These are phyloP conservation scores for Varecia variegata DNA, from an alignment of 2,797 vertebrate species.

Conservation along the genomic window DNA sequence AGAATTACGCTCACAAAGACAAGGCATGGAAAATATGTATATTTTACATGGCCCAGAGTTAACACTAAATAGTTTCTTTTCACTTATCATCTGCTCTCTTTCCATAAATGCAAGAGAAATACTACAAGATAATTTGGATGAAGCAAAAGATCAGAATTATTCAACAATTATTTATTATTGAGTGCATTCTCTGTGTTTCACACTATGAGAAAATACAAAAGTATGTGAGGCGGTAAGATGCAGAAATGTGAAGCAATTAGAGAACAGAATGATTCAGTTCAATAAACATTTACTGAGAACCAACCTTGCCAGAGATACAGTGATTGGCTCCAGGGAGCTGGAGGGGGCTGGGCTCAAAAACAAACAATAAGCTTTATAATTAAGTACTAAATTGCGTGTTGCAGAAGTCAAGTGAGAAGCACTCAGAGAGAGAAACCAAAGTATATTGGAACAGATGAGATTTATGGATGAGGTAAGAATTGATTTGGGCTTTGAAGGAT, in stretches of 20 bases:
- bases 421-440: conserved; percentile 19
- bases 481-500: conserved; percentile 46
- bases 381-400: conserved; percentile 62
- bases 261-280: conserved; percentile 53
- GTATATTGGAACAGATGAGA: conserved; percentile 27
- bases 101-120: conserved; percentile 35
- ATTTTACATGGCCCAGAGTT: background rate
- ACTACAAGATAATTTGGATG: background rate
- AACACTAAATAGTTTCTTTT: background rate
- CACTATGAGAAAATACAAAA: conserved; percentile 15
- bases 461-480: background rate
- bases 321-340: conserved; percentile 22
- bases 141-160: conserved; percentile 43
- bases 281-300: conserved; percentile 55
- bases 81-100: background rate
- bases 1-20: conserved; percentile 4
- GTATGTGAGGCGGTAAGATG: conserved; percentile 34
- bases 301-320: conserved; percentile 19
- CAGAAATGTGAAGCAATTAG: conserved; percentile 46
- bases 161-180: conserved; percentile 10
- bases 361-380: conserved; percentile 63
- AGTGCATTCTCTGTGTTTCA: background rate
- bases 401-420: conserved; percentile 48
- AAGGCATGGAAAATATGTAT: background rate
- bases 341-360: conserved; percentile 15